Base-by-base conservation (phyloP, 2,113 vertebrate species). In the Nymphicus hollandicus region DNA sequence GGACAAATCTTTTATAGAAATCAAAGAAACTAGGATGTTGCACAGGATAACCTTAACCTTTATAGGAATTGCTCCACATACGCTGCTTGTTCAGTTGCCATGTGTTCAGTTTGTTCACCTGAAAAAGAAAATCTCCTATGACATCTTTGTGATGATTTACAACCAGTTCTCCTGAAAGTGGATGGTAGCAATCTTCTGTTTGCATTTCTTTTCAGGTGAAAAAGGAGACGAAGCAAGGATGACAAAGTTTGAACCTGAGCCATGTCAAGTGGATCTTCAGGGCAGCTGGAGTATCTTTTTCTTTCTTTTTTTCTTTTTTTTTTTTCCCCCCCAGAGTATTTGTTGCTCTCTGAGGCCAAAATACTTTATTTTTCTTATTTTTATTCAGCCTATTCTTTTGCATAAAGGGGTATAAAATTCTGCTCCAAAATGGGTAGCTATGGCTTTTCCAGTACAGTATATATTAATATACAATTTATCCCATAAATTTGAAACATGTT, bases 241-340 rank as follows among this genome's bases (percentile, higher is more conserved):
- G 11, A 28, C 14, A 56, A 64, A 56, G 2, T 37, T n/a, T 82
- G 24, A 37, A 28, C 17, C 17, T 10, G 5, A 72, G 11, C 22
- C 44, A 20, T 5, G 6, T 19, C 22, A 86, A 64, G 46, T 1
- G 1, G 76, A 5, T 52, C 41, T 61, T 69, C 33, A 35, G 29
- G 7, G 7, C 33, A 66, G 4, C 11, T 56, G 27, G 4, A 56
- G 28, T 12, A 46, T 11, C 10, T 3, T 79, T 50, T 33, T 44
- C 4, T 70, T 33, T 23, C 11, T 33, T n/a, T n/a, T n/a, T 56
- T 6, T 11, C 10, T 7, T 31, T 28, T 11, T 11, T 18, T 29
- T 33, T 13, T 20, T 2, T 13, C 7, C 3, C 0, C 10, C 7
- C 11, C 5, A 10, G 25, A 7, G 33, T 58, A 23, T 58, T 41